Evolutionary conservation across 2,113 vertebrate genomes (phyloP).

Genomic region (Panurus biarmicus): DNA sequence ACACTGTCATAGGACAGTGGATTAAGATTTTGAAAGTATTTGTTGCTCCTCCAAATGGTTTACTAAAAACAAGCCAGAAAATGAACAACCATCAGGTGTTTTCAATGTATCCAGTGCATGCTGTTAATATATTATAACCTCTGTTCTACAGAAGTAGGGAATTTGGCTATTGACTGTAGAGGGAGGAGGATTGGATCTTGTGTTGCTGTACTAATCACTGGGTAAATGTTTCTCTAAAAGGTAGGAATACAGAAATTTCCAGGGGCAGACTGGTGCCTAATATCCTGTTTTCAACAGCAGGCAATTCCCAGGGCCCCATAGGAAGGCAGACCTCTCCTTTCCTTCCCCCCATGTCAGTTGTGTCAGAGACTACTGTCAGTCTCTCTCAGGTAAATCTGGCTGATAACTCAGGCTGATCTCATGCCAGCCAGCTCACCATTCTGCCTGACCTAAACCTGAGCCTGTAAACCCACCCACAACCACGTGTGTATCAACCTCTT

Average conservation of each 20-base stretch:
- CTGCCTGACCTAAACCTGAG: not conserved
- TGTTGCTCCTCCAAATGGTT: not conserved
- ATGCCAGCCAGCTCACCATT: not conserved
- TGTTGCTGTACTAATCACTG: not conserved
- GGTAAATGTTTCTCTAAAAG: not conserved
- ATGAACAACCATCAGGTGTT: not conserved
- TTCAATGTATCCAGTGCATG: not conserved
- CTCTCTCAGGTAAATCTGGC: not conserved
- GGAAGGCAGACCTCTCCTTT: slow-evolving; percentile 8
- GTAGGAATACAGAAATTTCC: not conserved
- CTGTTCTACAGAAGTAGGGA: not conserved
- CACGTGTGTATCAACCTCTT: not conserved
- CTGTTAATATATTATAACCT: not conserved
- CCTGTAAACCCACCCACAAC: not conserved
- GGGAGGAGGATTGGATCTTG: not conserved
- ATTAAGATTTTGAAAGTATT: not conserved
- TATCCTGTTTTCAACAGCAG: slow-evolving; percentile 33
- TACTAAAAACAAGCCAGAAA: not conserved
- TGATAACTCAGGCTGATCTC: not conserved
- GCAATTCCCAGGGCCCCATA: not conserved
- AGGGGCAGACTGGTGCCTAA: not conserved
- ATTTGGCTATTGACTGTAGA: not conserved
- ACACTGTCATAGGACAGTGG: not conserved
- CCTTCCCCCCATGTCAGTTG: not conserved
- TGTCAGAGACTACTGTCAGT: not conserved